Evolutionary conservation across 2,888 invertebrate species (phyloP), one percentile per base, ranked within the genome.

Genomic region (Neuroscelio doddi): DNA sequence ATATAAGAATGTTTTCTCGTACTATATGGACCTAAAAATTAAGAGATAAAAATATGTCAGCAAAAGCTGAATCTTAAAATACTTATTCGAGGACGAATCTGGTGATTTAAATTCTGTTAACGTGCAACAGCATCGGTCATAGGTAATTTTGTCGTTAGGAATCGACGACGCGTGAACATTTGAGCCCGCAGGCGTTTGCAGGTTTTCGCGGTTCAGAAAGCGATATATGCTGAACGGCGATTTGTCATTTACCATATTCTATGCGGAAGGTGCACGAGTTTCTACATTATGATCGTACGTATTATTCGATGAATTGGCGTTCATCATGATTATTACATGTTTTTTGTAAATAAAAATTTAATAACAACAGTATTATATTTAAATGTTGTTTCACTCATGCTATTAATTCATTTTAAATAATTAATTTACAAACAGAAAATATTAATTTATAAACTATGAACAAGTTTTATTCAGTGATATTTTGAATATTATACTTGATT

Each of bases 101-200:
- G 12, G 10, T 27, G 46, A 72, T 72, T 70, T 65, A 65, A 63
- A 72, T 72, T 66, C 68, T 57, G 66, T 63, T 69, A 67, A 68
- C 63, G 64, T 55, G 51, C 44, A 56, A 57, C 62, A 66, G 64
- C 70, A 69, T 68, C 58, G 66, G 72, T 69, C 70, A 65, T 73
- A 71, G 68, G 64, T 72, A 68, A 74, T 76, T 77, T 67, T 46
- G 59, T 56, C 50, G 68, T 58, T 66, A 70, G 70, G 62, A 70
- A 63, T 69, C 65, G 53, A 53, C 61, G 72, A 69, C 67, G 70
- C 72, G 49, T 67, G 57, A 65, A 70, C 57, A 42, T 50, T 32
- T 51, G 26, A 16, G 52, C 66, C 70, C 73, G 69, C 52, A 47
- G 69, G 64, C 71, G 58, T 72, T 72, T 70, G 62, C 52, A 67